phyloP scores from a whole-genome alignment of 2,888 invertebrate genomes.

The Ecdyonurus torrentis region DNA sequence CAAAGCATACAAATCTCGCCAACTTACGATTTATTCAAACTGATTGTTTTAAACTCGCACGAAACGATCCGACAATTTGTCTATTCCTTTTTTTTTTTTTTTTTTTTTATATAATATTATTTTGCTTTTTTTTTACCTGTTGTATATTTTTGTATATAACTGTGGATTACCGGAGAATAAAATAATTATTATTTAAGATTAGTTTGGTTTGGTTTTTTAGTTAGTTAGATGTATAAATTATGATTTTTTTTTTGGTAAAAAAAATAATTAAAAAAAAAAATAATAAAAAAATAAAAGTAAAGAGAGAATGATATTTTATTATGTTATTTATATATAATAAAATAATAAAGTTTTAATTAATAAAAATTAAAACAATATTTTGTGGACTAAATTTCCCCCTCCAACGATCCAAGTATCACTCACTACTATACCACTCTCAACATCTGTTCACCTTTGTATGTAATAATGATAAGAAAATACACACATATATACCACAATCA shows the following conservation, averaged over 20 bases:
- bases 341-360: not conserved
- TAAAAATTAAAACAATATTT: not conserved
- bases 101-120: not conserved
- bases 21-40: not conserved
- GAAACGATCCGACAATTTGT: constrained; percentile 8
- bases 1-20: constrained; percentile 8
- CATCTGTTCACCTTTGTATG: not conserved
- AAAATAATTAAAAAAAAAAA: constrained; percentile 9
- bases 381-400: constrained; percentile 15
- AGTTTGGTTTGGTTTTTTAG: constrained; percentile 6
- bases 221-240: constrained; percentile 5
- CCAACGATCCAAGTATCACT: constrained; percentile 19
- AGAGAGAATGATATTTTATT: not conserved
- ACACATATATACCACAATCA: constrained; percentile 9
- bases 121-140: not conserved
- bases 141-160: too few relatives aligned
- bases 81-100: constrained; percentile 5
- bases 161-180: not conserved
- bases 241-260: constrained; percentile 7
- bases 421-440: not conserved
- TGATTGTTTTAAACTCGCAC: not conserved
- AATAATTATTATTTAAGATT: constrained; percentile 5
- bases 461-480: constrained; percentile 6
- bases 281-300: constrained; percentile 5
- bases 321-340: not conserved